Base-by-base conservation (phyloP, 2,113 vertebrate genomes). In the Carettochelys insculpta region DNA sequence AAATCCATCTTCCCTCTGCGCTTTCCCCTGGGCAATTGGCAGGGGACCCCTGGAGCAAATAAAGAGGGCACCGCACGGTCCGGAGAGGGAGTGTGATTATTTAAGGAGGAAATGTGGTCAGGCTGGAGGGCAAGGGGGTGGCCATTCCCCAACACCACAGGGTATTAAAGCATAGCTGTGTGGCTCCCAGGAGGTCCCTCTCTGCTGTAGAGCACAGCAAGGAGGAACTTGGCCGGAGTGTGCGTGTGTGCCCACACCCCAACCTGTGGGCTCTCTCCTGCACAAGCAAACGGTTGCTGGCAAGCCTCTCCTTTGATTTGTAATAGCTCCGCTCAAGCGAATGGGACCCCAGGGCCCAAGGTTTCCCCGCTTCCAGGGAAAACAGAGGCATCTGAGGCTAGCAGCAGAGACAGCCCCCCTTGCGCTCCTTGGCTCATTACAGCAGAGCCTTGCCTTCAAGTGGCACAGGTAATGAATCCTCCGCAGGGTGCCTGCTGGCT, bases 381-480 rank as follows among this genome's bases (percentile, higher is more conserved):
- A 85, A 88, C 76, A 52, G 85, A 52, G 80, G 11, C 1, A 0
- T 24, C 24, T 82, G 45, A 68, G 87, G 73, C 77, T 54, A 48
- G 52, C 73, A 3, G 34, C 20, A 87, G 84, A 89, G 85, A 56
- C 51, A 11, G 73, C 4, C 82, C 86, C 51, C 54, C 92, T n/a
- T n/a, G 38, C 0, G 9, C 79, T 83, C 52, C 88, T 92, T 1
- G 34, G 75, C 92, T 97, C 94, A 61, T 97, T 97, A 97, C 93
- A 88, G 87, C 88, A 76, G 80, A 94, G 95, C 50, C 76, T 94
- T 56, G 96, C 90, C 90, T 95, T 95, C 65, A 14, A 95, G 96
- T 96, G 96, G 93, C 92, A 89, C 95, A 96, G 94, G 96, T 97
- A 97, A 97, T 96, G 96, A 97, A 96, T 94, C 96, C 88, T 97